Evolutionary conservation across 1,140 invertebrate species (phyloP).

Genomic region (Sinella curviseta): DNA sequence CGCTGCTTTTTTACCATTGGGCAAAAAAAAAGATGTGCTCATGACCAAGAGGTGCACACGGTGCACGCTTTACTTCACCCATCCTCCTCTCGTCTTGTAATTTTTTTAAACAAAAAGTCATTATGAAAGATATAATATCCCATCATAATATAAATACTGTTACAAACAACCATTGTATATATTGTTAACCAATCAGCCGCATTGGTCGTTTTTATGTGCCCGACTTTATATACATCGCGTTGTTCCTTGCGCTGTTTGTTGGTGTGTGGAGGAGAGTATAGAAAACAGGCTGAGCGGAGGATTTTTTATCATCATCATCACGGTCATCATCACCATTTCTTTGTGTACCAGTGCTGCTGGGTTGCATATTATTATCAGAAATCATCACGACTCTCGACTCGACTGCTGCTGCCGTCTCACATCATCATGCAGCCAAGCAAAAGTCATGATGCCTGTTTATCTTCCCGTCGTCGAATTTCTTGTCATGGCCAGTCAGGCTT

Average conservation of each 20-base stretch:
- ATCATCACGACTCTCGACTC: not conserved
- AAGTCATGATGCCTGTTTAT: not conserved
- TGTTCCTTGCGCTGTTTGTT: not conserved
- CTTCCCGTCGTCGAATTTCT: not conserved
- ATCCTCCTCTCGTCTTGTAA: not conserved
- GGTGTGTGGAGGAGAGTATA: not conserved
- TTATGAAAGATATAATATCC: not conserved
- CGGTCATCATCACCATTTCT: too few species aligned
- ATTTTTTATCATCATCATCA: not conserved
- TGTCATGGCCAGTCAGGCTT: too few species aligned
- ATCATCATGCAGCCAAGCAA: not conserved
- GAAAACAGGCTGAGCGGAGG: not conserved
- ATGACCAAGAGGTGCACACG: not conserved
- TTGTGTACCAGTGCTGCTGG: not conserved
- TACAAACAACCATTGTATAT: constrained; percentile 6
- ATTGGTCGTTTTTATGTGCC: not conserved
- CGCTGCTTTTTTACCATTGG: not conserved
- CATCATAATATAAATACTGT: not conserved
- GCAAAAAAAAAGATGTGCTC: not conserved
- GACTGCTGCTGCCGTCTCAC: not conserved
- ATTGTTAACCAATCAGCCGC: constrained; percentile 4
- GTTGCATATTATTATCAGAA: constrained; percentile 11
- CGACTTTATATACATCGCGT: not conserved
- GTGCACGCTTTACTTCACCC: not conserved
- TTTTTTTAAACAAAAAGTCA: constrained; percentile 12